Conservation (phyloP, 2,113 vertebrate species). For the Pyxicephalus adspersus region DNA sequence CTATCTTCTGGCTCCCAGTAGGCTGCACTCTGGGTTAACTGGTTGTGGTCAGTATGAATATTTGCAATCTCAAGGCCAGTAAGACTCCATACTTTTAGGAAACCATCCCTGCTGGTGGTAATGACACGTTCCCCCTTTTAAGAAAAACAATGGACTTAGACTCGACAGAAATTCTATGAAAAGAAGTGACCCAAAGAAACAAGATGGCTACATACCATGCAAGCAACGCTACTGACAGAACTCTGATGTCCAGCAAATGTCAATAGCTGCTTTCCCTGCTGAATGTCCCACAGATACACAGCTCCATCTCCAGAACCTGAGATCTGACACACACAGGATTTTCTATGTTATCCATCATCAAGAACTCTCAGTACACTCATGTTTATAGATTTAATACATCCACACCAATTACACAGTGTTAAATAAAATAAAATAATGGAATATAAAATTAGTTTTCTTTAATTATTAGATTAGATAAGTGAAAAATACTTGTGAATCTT, state of each 20-base stretch:
- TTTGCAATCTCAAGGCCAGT: conserved; percentile 75
- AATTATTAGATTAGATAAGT: background rate
- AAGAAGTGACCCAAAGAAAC: background rate
- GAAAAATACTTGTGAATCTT: conserved; percentile 32
- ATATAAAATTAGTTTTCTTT: too few species aligned
- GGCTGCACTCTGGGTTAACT: conserved; percentile 72
- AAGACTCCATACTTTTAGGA: conserved; percentile 80
- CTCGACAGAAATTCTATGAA: background rate
- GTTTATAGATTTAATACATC: background rate
- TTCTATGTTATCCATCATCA: background rate
- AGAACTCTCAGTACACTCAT: background rate
- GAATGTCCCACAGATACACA: conserved; percentile 77
- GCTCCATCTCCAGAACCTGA: conserved; percentile 79
- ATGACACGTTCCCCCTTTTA: conserved; percentile 74
- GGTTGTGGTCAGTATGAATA: conserved; percentile 75
- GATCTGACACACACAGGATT: conserved; percentile 66
- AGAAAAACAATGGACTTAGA: conserved; percentile 28
- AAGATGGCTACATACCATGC: conserved; percentile 71
- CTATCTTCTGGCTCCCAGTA: conserved; percentile 30
- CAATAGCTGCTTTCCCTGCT: conserved; percentile 61
- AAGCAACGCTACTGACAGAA: conserved; percentile 73
- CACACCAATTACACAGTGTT: background rate
- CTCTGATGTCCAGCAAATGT: conserved; percentile 74
- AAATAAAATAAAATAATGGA: too few species aligned
- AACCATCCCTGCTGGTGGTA: conserved; percentile 75